Evolutionary conservation across 2,113 vertebrate genomes (phyloP).

Genomic region (Oncorhynchus kisutch): DNA sequence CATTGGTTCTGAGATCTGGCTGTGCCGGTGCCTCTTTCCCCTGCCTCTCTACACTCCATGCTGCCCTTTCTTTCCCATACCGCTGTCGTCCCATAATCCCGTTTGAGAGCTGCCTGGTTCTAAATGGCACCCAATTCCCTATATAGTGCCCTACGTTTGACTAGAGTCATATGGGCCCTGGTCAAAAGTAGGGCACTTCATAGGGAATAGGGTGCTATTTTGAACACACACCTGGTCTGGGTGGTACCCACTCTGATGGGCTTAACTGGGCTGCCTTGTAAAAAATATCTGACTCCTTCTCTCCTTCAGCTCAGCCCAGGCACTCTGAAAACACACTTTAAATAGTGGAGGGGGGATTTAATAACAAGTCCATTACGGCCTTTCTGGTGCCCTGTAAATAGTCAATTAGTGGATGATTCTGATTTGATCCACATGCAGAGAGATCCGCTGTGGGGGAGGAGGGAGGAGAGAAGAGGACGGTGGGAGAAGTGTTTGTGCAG

Average conservation of each 20-base stretch:
- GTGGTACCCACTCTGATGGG: conserved; percentile 66
- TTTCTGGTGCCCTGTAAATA: conserved; percentile 95
- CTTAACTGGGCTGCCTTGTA: conserved; percentile 95
- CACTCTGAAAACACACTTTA: conserved; percentile 89
- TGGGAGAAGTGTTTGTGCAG: background rate
- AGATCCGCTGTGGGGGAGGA: conserved; percentile 43
- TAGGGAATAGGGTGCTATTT: too few relatives aligned
- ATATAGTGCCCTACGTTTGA: too few relatives aligned
- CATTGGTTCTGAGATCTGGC: conserved; percentile 78
- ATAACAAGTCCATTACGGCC: conserved; percentile 97
- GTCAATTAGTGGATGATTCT: conserved; percentile 96
- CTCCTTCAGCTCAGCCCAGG: conserved; percentile 73
- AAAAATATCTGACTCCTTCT: conserved; percentile 59
- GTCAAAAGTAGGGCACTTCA: too few relatives aligned
- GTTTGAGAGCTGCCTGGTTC: conserved; percentile 67
- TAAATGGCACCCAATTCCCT: conserved; percentile 11
- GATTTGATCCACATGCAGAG: conserved; percentile 95
- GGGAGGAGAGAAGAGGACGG: conserved; percentile 1
- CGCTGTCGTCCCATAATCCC: conserved; percentile 81
- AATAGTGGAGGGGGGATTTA: conserved; percentile 91
- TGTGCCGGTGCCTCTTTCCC: conserved; percentile 69
- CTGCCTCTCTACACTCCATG: conserved; percentile 73
- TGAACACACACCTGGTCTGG: conserved; percentile 35
- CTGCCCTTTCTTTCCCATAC: conserved; percentile 70
- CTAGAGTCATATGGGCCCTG: too few relatives aligned